Conservation (phyloP, 2,797 vertebrate genomes). For the Delichon dasypus region DNA sequence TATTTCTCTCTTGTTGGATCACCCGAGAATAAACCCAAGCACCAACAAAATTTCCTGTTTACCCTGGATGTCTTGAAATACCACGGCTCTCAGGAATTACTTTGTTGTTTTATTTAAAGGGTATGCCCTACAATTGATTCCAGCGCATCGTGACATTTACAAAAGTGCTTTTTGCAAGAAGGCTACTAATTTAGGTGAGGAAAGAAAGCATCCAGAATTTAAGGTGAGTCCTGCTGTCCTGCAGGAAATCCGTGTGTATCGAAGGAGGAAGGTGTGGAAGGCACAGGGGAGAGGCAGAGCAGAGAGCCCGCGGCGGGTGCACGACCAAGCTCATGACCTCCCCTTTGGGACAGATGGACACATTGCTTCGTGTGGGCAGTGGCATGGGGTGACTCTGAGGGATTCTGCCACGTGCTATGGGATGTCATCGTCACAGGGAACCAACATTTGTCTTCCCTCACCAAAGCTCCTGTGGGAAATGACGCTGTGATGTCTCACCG, state of each 20-base stretch:
- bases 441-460: not conserved
- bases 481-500: not conserved
- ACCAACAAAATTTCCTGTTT: constrained; percentile 55
- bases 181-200: not conserved
- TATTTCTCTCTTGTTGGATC: not conserved
- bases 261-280: not conserved
- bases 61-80: constrained; percentile 61
- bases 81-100: constrained; percentile 48
- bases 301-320: not conserved
- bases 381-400: not conserved
- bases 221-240: not conserved
- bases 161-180: constrained; percentile 41
- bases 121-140: constrained; percentile 38
- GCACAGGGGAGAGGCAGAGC: not conserved
- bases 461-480: not conserved
- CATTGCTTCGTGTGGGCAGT: not conserved
- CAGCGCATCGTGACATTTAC: constrained; percentile 49
- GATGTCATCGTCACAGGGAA: not conserved
- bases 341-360: not conserved
- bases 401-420: not conserved
- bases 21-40: not conserved
- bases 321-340: fast-evolving
- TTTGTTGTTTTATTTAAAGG: constrained; percentile 62
- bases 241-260: not conserved
- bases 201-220: not conserved